These are phyloP conservation scores for Pseudopipra pipra DNA, from an alignment of 2,113 vertebrate species.

Conservation along the genomic window DNA sequence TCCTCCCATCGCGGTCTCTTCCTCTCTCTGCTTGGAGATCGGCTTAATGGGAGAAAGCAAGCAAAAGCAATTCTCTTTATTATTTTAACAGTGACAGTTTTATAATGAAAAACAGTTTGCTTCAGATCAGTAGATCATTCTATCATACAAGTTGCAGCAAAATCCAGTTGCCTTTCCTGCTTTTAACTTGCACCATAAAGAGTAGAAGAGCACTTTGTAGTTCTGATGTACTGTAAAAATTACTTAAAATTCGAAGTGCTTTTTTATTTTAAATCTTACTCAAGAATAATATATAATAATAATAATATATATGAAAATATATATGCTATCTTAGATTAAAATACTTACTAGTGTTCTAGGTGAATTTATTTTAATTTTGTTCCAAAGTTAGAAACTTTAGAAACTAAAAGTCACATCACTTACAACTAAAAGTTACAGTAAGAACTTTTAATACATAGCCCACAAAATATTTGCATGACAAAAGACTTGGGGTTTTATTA, in stretches of 20 bases:
- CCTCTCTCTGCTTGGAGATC: conserved; percentile 87
- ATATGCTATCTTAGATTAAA: not conserved
- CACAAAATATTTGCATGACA: not conserved
- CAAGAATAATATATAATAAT: not conserved
- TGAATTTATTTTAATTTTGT: not conserved
- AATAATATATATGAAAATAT: not conserved
- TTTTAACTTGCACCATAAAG: not conserved
- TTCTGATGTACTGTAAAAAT: not conserved
- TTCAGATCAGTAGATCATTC: not conserved
- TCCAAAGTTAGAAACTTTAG: not conserved
- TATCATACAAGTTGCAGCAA: not conserved
- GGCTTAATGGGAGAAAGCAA: conserved; percentile 58
- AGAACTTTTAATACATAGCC: not conserved
- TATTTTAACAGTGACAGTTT: not conserved
- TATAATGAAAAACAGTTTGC: not conserved
- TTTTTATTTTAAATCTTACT: not conserved
- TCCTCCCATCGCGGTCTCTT: conserved; percentile 93
- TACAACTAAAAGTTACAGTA: not conserved
- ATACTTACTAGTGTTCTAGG: not conserved
- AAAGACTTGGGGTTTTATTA: not conserved
- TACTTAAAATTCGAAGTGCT: accelerated
- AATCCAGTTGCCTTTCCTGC: not conserved
- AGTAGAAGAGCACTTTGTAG: not conserved
- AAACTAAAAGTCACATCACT: not conserved
- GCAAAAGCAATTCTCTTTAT: not conserved